Base-by-base conservation (phyloP, 2,797 vertebrate species). In the Paratrypauchen microcephalus region DNA sequence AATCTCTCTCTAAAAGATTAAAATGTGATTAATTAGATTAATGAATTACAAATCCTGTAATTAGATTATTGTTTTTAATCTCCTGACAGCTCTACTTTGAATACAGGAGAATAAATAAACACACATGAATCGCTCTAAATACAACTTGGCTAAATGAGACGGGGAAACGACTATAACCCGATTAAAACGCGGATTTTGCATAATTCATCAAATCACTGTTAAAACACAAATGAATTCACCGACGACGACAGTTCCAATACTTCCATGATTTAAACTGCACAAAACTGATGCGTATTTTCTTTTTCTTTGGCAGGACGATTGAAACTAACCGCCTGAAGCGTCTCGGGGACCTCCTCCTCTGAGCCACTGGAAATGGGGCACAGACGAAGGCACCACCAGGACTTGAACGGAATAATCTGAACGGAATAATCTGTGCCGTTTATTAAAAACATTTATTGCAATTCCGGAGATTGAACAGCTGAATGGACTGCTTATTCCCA, bases 311-410 rank as follows among this genome's bases (percentile, higher is more conserved):
- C 81, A 94, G 93, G 92, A 90, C 91, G 91, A 85, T 73, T 92
- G 84, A 94, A 94, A 83, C 67, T 93, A 63, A 88, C 86, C 0
- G 89, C 89, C 45, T 93, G 78, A 93, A n/a, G 63, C 47, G 2
- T 36, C 32, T 1, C 9, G 2, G 7, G 68, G 63, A 65, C 28
- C 36, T 52, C 16, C 30, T 54, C 32, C 7, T 36, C 32, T 36
- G 32, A 32, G 6, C 30, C 9, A 28, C 21, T 23, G 0, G 13
- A 60, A 8, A 5, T 7, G 15, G 26, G 54, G 55, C 75, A 45
- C 62, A 6, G 19, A 58, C 23, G 1, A 63, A 58, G 41, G 41
- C 41, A 16, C 41, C 15, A 6, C 41, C 4, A 36, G 74, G 74
- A n/a, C 68, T 39, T 9, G 48, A 70, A 68, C 48, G 59, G 68